phyloP scores from a whole-genome alignment of 2,888 invertebrate species.

The Ecliptopera silaceata region DNA sequence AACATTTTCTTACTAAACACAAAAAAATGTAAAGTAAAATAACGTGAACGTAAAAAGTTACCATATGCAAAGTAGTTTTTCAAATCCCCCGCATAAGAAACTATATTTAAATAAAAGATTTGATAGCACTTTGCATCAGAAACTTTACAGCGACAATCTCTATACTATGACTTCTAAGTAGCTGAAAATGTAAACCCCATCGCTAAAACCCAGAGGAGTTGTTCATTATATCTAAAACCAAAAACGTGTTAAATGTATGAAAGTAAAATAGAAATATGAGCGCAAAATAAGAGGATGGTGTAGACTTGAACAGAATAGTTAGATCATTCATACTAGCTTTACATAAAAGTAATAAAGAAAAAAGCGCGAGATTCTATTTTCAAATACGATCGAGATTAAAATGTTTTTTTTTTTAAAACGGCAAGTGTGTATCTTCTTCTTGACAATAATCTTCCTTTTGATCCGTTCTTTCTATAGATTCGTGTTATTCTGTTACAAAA shows the following conservation, averaged over 20 bases:
- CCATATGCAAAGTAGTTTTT: background rate
- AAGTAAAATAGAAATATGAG: slow-evolving; percentile 1
- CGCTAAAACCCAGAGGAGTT: background rate
- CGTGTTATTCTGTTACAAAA: too few relatives aligned
- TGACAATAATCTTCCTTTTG: too few relatives aligned
- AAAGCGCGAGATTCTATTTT: too few relatives aligned
- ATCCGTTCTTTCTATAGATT: too few relatives aligned
- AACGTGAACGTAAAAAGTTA: background rate
- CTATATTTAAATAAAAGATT: slow-evolving; percentile 2
- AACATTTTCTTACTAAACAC: background rate
- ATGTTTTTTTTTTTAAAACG: too few relatives aligned
- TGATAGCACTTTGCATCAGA: slow-evolving; percentile 6
- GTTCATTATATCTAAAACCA: slow-evolving; percentile 14
- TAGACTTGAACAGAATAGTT: background rate
- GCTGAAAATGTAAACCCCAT: background rate
- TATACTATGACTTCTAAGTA: slow-evolving; percentile 2
- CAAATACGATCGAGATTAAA: too few relatives aligned
- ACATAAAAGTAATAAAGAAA: too few relatives aligned
- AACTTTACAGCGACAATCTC: background rate
- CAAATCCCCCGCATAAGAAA: background rate
- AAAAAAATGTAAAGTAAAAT: background rate
- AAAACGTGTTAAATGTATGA: slow-evolving; percentile 5
- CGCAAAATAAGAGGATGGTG: background rate
- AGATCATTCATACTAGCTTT: background rate
- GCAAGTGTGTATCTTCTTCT: too few relatives aligned